Percentiles rank a stretch among this genome's conserved stretches.
These are phyloP conservation scores for Neosalanx taihuensis DNA, from an alignment of 2,797 vertebrate genomes.

Conservation along the genomic window DNA sequence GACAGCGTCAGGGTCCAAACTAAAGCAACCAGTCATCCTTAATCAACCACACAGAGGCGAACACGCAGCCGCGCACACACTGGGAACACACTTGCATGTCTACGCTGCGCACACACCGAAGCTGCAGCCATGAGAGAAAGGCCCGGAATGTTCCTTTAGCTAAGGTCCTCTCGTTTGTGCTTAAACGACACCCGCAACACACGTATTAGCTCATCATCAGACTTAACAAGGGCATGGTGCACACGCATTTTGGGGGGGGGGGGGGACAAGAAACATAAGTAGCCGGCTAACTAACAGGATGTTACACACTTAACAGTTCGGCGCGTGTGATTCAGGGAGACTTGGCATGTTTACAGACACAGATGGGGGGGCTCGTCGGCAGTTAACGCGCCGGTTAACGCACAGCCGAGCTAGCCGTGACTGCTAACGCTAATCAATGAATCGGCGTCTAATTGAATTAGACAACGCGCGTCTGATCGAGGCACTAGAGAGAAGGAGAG, in stretches of 20 bases:
- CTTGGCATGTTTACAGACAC: constrained; percentile 6
- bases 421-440: constrained; percentile 11
- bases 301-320: neutral
- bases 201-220: neutral
- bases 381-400: constrained; percentile 5
- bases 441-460: constrained; percentile 46
- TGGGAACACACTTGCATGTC: neutral
- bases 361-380: neutral
- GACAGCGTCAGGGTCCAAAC: neutral
- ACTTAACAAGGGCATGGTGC: neutral
- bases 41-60: neutral
- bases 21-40: constrained; percentile 16
- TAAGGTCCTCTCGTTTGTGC: neutral
- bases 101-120: neutral
- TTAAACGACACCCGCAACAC: neutral
- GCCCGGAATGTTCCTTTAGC: neutral
- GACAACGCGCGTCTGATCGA: constrained; percentile 29
- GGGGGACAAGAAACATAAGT: neutral
- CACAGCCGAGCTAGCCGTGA: neutral
- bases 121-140: neutral
- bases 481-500: neutral
- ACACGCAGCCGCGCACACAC: neutral
- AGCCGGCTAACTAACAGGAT: constrained; percentile 3
- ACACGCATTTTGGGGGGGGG: neutral
- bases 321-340: neutral